Evolutionary conservation across 64 coral and sea anemone species (phyloP).

Genomic region (Pachyseris speciosa): DNA sequence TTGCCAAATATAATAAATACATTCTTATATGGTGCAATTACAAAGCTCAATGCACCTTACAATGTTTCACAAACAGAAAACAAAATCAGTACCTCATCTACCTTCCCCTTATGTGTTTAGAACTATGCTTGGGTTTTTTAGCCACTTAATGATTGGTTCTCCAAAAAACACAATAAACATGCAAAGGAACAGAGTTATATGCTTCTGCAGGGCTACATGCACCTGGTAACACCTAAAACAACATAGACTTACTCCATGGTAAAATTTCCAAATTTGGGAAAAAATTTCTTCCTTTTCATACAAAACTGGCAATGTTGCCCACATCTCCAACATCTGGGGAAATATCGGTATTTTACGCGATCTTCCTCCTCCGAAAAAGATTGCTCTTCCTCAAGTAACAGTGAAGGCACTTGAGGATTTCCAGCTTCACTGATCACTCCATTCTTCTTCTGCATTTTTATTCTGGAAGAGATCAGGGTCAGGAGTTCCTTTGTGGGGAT

Average conservation of each 20-base stretch:
- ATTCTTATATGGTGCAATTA: no score
- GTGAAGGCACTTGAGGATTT: constrained; percentile 32
- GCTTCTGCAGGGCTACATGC: no score
- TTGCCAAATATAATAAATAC: no score
- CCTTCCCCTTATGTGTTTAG: no score
- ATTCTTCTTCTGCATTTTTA: constrained; percentile 28
- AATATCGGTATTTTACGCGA: not conserved
- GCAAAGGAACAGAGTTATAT: not conserved
- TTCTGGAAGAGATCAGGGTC: constrained; percentile 30
- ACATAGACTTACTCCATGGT: not conserved
- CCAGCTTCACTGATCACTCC: not conserved
- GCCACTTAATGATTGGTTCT: no score
- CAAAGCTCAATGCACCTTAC: no score
- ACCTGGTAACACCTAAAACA: no score
- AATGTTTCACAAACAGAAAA: no score
- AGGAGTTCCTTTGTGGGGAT: constrained; percentile 41
- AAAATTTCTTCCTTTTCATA: not conserved
- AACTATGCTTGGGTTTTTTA: no score
- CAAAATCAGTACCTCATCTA: no score
- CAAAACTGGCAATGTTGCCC: constrained; percentile 13
- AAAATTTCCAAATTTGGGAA: constrained; percentile 35
- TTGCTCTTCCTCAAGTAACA: not conserved
- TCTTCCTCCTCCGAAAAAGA: not conserved
- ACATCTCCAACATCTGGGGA: constrained; percentile 48
- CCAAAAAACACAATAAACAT: not conserved